phyloP scores from a whole-genome alignment of 2,797 vertebrate genomes.

The Centropyge bicolor region DNA sequence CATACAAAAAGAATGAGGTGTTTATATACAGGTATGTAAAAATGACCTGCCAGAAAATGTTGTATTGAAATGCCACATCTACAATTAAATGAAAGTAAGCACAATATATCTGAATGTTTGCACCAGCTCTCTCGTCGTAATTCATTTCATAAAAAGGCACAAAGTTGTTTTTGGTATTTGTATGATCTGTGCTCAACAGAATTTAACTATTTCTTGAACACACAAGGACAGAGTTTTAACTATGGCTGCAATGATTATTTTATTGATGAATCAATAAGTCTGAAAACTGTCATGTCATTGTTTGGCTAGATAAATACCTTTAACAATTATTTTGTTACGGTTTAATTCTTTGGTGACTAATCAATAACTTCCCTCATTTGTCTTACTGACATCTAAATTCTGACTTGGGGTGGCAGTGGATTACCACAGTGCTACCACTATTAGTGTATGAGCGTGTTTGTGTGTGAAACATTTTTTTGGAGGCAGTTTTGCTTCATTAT shows the following conservation, averaged over 20 bases:
- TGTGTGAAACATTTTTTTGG: too few species aligned
- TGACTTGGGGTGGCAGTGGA: not conserved
- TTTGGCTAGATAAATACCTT: not conserved
- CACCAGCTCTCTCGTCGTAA: not conserved
- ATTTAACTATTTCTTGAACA: not conserved
- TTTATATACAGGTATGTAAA: not conserved
- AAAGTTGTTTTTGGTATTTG: not conserved
- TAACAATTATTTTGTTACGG: too few species aligned
- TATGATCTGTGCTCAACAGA: too few species aligned
- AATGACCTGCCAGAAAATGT: too few species aligned
- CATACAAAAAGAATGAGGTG: too few species aligned
- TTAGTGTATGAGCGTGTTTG: not conserved
- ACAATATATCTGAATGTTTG: not conserved
- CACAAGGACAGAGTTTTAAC: not conserved
- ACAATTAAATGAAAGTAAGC: not conserved
- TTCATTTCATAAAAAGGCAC: not conserved
- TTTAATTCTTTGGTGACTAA: not conserved
- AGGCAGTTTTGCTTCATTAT: too few species aligned
- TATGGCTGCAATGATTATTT: not conserved
- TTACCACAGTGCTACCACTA: not conserved
- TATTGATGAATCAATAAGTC: not conserved
- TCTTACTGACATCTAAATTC: not conserved
- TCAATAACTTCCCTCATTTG: not conserved
- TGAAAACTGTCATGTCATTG: not conserved
- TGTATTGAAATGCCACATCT: not conserved